These are phyloP conservation scores for Deladenus siricidicola DNA, from an alignment of 2,888 invertebrate genomes.

Conservation along the genomic window DNA sequence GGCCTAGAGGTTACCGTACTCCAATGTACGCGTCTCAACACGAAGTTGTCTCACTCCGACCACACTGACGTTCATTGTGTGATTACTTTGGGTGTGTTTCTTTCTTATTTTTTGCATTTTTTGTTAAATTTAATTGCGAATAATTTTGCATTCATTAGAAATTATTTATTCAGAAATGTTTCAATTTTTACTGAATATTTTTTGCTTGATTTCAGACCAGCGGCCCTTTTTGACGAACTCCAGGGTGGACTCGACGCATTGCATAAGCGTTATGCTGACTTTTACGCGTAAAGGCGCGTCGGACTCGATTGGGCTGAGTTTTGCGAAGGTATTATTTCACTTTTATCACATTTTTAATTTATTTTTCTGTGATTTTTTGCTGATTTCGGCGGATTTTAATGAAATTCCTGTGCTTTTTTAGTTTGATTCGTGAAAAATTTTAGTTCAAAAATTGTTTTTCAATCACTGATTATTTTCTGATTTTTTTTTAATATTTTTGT, in stretches of 20 bases:
- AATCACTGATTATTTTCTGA: no score
- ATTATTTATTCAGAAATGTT: no score
- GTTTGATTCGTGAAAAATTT: not conserved
- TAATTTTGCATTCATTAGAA: no score
- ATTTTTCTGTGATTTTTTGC: not conserved
- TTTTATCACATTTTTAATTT: not conserved
- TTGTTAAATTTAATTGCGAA: no score
- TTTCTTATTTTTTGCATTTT: no score
- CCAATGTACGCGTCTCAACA: constrained; percentile 43
- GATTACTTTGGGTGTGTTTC: not conserved
- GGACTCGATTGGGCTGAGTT: constrained; percentile 37
- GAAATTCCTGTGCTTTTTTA: not conserved
- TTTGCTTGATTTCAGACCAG: constrained; percentile 19
- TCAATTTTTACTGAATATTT: not conserved
- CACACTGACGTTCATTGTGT: not conserved
- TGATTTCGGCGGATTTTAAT: not conserved
- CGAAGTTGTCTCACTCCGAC: constrained; percentile 19
- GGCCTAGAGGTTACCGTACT: constrained; percentile 49
- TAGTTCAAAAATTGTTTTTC: no score
- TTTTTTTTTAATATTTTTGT: no score
- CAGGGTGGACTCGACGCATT: constrained; percentile 27
- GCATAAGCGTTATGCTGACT: constrained; percentile 37
- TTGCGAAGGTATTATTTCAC: constrained; percentile 13
- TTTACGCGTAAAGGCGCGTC: constrained; percentile 37
- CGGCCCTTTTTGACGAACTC: constrained; percentile 25